Evolutionary conservation across 2,888 invertebrate genomes (phyloP).

Genomic region (Alloscopus bannaensis): DNA sequence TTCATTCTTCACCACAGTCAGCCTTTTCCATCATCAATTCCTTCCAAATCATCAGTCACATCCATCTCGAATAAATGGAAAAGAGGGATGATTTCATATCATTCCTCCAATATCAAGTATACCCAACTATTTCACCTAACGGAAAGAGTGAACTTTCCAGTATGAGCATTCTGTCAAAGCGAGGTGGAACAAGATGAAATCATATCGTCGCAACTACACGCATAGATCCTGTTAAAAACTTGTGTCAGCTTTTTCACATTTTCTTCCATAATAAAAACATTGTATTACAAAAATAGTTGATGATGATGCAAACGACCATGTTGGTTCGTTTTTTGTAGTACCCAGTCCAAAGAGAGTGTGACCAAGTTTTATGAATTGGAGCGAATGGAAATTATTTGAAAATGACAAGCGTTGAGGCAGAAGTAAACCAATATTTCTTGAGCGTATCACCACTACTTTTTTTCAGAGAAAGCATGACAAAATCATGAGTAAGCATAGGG

Average conservation of each 20-base stretch:
- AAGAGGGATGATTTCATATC: constrained; percentile 22
- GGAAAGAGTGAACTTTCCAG: not conserved
- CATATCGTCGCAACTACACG: not conserved
- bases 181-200: not conserved
- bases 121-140: no score
- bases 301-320: not conserved
- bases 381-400: constrained; percentile 60
- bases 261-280: not conserved
- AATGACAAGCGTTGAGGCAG: constrained; percentile 62
- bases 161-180: no score
- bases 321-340: no score
- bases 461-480: no score
- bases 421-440: constrained; percentile 63
- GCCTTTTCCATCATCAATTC: constrained; percentile 71
- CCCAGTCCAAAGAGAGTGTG: no score
- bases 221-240: not conserved
- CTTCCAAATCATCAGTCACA: constrained; percentile 71
- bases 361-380: constrained; percentile 60
- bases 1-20: constrained; percentile 47
- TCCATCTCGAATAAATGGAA: constrained; percentile 62
- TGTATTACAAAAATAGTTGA: not conserved
- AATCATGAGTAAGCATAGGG: constrained; percentile 64
- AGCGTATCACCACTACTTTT: constrained; percentile 42
- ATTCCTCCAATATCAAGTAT: constrained; percentile 22
- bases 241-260: not conserved